Conservation (phyloP, 2,113 vertebrate species). For the Atractosteus spatula region DNA sequence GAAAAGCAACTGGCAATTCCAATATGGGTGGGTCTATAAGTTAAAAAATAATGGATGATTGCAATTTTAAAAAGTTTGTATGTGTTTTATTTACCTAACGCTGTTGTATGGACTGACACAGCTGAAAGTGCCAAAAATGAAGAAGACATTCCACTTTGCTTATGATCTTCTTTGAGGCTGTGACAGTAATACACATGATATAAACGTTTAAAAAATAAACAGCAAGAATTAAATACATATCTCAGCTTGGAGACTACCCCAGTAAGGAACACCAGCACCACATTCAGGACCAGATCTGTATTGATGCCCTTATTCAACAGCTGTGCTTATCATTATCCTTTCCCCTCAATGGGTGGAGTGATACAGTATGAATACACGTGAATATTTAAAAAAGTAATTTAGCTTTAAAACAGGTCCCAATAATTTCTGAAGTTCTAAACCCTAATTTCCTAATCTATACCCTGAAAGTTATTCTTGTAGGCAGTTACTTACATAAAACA, state of each 20-base stretch:
- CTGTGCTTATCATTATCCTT: neutral
- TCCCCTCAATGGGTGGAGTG: conserved; percentile 16
- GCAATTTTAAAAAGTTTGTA: too few species aligned
- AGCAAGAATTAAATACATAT: conserved; percentile 23
- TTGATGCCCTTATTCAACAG: conserved; percentile 11
- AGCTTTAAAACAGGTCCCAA: conserved; percentile 20
- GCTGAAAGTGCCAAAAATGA: too few species aligned
- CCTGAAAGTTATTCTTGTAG: too few species aligned
- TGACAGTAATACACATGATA: neutral
- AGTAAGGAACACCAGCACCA: conserved; percentile 13
- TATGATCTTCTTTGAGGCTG: neutral
- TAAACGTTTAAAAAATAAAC: too few species aligned
- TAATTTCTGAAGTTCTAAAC: neutral
- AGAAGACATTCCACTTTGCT: too few species aligned
- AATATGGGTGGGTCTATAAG: too few species aligned
- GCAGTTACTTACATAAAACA: too few species aligned
- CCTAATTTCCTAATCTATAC: too few species aligned
- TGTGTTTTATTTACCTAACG: too few species aligned
- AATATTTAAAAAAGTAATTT: conserved; percentile 26
- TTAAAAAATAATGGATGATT: too few species aligned
- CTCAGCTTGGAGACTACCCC: conserved; percentile 16
- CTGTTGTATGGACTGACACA: too few species aligned
- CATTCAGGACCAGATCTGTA: neutral
- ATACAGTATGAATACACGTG: conserved; percentile 11
- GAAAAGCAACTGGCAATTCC: too few species aligned